A percentile compares a stretch with the other conserved stretches of the same genome.
Evolutionary conservation across 2,888 invertebrate species (phyloP).

Genomic region (Chaitophorus viminalis): DNA sequence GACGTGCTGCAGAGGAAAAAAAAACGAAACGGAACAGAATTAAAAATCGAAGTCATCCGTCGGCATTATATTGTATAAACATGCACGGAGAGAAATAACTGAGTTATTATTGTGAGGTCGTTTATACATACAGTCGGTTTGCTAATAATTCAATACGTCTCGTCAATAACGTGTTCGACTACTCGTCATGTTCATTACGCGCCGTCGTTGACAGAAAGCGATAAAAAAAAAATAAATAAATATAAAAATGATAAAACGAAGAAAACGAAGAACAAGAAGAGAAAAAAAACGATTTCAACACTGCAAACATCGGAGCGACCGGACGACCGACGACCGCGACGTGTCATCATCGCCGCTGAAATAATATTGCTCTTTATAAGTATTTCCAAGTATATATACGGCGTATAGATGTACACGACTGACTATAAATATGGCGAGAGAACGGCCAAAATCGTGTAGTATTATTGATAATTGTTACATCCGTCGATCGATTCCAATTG

Average conservation of each 20-base stretch:
- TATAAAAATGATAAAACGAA: background rate
- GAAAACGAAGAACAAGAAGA: background rate
- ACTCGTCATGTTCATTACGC: constrained; percentile 59
- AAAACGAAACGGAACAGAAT: constrained; percentile 28
- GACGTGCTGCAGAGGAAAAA: background rate
- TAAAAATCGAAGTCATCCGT: constrained; percentile 28
- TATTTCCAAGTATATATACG: too few species aligned
- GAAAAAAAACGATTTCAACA: background rate
- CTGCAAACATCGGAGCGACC: background rate
- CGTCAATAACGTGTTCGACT: constrained; percentile 53
- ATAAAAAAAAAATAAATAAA: background rate
- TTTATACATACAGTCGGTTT: background rate
- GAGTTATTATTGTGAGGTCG: constrained; percentile 6
- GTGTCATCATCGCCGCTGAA: background rate
- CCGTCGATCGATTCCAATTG: too few species aligned
- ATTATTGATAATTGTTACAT: too few species aligned
- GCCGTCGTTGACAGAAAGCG: constrained; percentile 41
- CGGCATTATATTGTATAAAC: background rate
- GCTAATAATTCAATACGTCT: constrained; percentile 41
- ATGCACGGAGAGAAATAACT: background rate
- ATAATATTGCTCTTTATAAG: too few species aligned
- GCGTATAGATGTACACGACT: too few species aligned
- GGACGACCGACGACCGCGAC: too few species aligned
- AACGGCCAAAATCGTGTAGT: too few species aligned
- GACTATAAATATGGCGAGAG: too few species aligned